A percentile compares a stretch with the other conserved stretches of the same genome.
Conservation (phyloP, 2,888 invertebrate species). For the Dichetophora obliterata region DNA sequence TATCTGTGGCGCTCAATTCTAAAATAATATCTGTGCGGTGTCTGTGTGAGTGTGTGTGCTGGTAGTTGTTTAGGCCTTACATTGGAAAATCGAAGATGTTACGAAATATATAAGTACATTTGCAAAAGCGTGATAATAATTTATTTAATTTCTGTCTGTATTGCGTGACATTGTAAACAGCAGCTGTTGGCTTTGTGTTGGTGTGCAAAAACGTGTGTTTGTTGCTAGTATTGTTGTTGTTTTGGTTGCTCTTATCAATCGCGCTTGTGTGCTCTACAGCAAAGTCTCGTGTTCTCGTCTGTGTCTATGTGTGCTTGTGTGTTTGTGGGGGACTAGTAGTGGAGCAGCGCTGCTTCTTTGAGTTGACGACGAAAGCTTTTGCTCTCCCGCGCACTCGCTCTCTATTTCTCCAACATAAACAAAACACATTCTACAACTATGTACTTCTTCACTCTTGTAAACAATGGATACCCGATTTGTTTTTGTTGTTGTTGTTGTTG, state of each 20-base stretch:
- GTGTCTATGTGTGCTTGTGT: not conserved
- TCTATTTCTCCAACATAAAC: constrained; percentile 12
- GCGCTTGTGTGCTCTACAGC: too few species aligned
- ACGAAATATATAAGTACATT: constrained; percentile 10
- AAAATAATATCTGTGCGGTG: not conserved
- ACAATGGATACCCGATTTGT: not conserved
- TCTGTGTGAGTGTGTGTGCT: not conserved
- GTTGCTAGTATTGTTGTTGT: not conserved
- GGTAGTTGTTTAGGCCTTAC: not conserved
- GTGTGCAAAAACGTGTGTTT: constrained; percentile 9
- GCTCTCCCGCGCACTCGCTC: not conserved
- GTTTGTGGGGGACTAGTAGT: not conserved
- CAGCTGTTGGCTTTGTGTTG: not conserved
- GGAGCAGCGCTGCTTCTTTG: not conserved
- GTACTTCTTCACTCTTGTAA: constrained; percentile 8
- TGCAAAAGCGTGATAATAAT: constrained; percentile 11
- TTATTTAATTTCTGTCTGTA: not conserved
- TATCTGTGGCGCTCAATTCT: not conserved
- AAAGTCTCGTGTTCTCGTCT: not conserved
- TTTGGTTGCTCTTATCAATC: constrained; percentile 13
- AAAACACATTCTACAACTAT: constrained; percentile 1
- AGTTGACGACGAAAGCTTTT: not conserved
- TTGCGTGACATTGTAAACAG: not conserved
- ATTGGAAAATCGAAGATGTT: constrained; percentile 8
- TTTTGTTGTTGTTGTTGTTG: not conserved